A percentile compares a stretch with the other conserved stretches of the same genome.
These are phyloP conservation scores for Pinna nobilis DNA, from an alignment of 1,140 invertebrate species.

Conservation along the genomic window DNA sequence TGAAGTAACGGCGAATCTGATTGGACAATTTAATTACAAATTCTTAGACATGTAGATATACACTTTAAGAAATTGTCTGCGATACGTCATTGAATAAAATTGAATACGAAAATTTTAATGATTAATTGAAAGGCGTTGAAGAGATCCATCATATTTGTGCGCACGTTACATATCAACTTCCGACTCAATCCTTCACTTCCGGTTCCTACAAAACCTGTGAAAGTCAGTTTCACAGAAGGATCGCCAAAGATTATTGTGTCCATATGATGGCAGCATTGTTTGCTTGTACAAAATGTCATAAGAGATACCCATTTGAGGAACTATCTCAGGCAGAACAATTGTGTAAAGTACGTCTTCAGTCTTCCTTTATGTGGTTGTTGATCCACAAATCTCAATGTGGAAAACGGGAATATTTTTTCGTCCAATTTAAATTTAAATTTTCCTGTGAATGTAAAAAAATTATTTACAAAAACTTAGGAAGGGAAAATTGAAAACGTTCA, in stretches of 20 bases:
- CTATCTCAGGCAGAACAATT: constrained; percentile 94
- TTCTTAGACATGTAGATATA: neutral
- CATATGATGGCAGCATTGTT: constrained; percentile 81
- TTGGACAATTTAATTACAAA: constrained; percentile 24
- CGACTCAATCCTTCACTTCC: constrained; percentile 29
- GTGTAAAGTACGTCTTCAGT: constrained; percentile 86
- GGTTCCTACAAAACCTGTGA: constrained; percentile 23
- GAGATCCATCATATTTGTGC: neutral
- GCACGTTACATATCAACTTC: constrained; percentile 14
- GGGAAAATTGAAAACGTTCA: too few relatives aligned
- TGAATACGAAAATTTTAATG: neutral
- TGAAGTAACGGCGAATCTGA: constrained; percentile 18
- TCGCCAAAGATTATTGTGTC: neutral
- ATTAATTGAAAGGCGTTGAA: too few relatives aligned
- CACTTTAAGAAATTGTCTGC: constrained; percentile 9
- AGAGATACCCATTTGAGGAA: constrained; percentile 95
- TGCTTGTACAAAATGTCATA: constrained; percentile 96
- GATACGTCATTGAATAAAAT: neutral
- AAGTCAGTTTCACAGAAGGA: constrained; percentile 29
- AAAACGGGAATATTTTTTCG: too few relatives aligned
- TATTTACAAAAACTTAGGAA: too few relatives aligned
- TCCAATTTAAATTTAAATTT: too few relatives aligned
- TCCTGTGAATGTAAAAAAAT: too few relatives aligned
- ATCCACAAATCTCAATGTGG: neutral
- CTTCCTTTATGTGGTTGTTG: neutral